Evolutionary conservation across 2,797 vertebrate genomes (phyloP), one percentile per base, ranked within the genome.

Genomic region (Anisognathus igniventris): DNA sequence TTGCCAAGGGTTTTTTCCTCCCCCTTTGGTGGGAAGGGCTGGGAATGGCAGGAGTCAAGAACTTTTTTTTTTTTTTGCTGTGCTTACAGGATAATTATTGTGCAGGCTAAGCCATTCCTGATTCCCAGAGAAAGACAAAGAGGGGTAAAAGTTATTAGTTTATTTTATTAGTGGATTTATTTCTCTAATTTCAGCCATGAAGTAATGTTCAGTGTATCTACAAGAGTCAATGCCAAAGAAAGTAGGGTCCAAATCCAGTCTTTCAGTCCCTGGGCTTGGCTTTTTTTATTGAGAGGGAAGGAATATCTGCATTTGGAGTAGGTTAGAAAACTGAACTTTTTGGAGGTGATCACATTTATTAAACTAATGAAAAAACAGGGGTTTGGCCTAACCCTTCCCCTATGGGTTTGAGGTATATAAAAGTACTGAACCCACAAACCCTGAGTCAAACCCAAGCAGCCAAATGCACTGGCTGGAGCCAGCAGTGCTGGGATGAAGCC

Each of bases 171-270:
- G 75, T 0, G 1, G 58, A 33, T 45, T 95, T 87, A 68, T 71
- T 91, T 90, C 80, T 90, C 58, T 54, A 64, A 85, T 91, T 93
- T 76, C 92, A 95, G 56, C 75, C 71, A 60, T 90, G 78, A 81
- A 88, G 66, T 92, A 83, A 86, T 35, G 7, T 22, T n/a, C 23
- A 58, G 16, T 2, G 0, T 53, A 42, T 31, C 54, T 45, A 4
- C 67, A 68, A 33, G 31, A 21, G n/a, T 16, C 42, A 18, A 9
- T 53, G 72, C 68, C 70, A 73, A 83, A 39, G n/a, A 71, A 68
- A 0, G 1, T 1, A 39, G 51, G 25, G 7, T 71, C 39, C 8
- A 62, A 74, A 58, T 61, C 50, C 28, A 7, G 28, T 4, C 37
- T 35, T 51, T 79, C 35, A 28, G 10, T 61, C 88, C 30, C 44